Percentiles rank a stretch among this genome's conserved stretches.
phyloP scores from a whole-genome alignment of 2,797 vertebrate genomes.

The Microctenopoma lineatum region DNA sequence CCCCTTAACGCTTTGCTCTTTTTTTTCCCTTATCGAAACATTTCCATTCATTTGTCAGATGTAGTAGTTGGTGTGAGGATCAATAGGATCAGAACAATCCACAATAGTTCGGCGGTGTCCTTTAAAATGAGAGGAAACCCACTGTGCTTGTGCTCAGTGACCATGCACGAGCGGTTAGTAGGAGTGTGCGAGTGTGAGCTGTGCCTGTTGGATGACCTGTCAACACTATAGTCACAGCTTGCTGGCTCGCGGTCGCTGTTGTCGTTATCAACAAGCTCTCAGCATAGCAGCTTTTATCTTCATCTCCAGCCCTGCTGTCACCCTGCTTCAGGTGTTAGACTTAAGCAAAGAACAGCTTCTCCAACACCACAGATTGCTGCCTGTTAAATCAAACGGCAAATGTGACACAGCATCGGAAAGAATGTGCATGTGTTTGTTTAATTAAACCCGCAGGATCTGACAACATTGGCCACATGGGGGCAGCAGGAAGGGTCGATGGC shows the following conservation, averaged over 20 bases:
- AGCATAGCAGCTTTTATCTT: slow-evolving; percentile 67
- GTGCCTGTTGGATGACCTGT: slow-evolving; percentile 64
- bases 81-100: background rate
- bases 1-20: background rate
- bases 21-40: background rate
- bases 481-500: background rate
- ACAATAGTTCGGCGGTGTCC: background rate
- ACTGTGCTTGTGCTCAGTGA: slow-evolving; percentile 18
- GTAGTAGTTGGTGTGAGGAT: background rate
- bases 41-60: background rate
- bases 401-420: background rate
- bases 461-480: background rate
- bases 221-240: slow-evolving; percentile 66
- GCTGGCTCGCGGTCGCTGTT: slow-evolving; percentile 56
- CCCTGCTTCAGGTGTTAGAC: slow-evolving; percentile 61
- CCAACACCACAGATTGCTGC: slow-evolving; percentile 24
- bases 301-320: slow-evolving; percentile 57
- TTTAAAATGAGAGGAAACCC: slow-evolving; percentile 10
- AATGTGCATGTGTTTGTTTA: background rate
- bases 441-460: background rate
- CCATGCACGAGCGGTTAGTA: slow-evolving; percentile 33
- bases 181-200: slow-evolving; percentile 48
- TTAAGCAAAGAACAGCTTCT: slow-evolving; percentile 43
- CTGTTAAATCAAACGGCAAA: slow-evolving; percentile 5
- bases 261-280: slow-evolving; percentile 76